Conservation (phyloP, 2,888 invertebrate genomes). For the Germaria angustata region DNA sequence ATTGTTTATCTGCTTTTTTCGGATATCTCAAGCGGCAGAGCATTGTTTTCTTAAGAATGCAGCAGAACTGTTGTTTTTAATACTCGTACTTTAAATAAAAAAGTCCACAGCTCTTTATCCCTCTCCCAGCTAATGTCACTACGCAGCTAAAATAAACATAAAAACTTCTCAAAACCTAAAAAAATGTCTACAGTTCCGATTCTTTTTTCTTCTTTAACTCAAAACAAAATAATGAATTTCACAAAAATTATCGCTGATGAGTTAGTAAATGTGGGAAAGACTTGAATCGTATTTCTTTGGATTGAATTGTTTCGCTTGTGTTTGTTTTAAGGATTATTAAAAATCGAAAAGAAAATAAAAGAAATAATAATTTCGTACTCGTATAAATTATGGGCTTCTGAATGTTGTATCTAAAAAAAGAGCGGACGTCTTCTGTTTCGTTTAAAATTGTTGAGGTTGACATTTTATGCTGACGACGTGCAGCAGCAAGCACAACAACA, state of each 20-base stretch:
- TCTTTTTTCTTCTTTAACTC: constrained; percentile 7
- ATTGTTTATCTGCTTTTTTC: constrained; percentile 29
- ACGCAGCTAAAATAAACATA: constrained; percentile 60
- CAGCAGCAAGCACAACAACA: constrained; percentile 29
- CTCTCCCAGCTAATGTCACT: constrained; percentile 31
- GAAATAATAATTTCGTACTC: constrained; percentile 35
- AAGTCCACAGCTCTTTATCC: constrained; percentile 9
- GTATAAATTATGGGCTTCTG: constrained; percentile 54
- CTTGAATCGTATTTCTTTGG: constrained; percentile 32
- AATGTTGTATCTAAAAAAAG: neutral
- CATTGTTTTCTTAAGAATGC: constrained; percentile 54
- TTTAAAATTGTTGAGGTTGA: constrained; percentile 48
- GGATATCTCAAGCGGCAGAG: neutral
- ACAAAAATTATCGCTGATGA: constrained; percentile 69
- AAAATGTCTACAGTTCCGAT: constrained; percentile 13
- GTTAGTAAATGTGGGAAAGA: constrained; percentile 69
- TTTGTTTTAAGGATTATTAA: constrained; percentile 64
- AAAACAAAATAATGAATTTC: constrained; percentile 40
- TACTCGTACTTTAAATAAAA: constrained; percentile 5
- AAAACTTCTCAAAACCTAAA: constrained; percentile 45
- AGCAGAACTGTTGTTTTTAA: constrained; percentile 27
- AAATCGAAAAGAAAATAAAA: constrained; percentile 40
- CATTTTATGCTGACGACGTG: constrained; percentile 57
- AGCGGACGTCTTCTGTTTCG: constrained; percentile 46
- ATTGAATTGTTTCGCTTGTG: constrained; percentile 44